These are phyloP conservation scores for Tarsius wallacei DNA, from an alignment of 2,797 vertebrate species.

Conservation along the genomic window DNA sequence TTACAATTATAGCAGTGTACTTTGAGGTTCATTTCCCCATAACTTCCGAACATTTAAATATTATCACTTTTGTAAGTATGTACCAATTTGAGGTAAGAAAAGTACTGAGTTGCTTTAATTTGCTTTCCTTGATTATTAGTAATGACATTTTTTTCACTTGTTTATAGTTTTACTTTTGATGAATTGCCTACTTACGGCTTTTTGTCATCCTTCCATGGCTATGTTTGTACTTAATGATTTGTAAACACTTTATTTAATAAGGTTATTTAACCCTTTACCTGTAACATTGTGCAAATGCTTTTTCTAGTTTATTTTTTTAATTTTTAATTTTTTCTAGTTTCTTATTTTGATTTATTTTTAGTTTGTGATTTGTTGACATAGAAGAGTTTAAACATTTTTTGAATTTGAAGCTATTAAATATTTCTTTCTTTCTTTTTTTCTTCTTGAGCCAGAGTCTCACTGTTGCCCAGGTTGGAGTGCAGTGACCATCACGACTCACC, in stretches of 20 bases:
- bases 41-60: slow-evolving; percentile 7
- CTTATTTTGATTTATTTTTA: slow-evolving; percentile 20
- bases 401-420: neutral
- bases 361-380: neutral
- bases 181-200: neutral
- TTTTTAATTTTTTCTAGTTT: neutral
- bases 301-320: neutral
- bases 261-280: slow-evolving; percentile 19
- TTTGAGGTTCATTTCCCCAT: neutral
- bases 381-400: neutral
- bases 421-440: neutral
- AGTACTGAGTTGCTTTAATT: neutral
- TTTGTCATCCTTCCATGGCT: neutral
- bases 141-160: neutral
- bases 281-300: neutral
- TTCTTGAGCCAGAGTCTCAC: too few species aligned
- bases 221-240: neutral
- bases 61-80: neutral
- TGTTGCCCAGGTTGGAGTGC: too few species aligned
- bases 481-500: too few species aligned
- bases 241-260: neutral
- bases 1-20: neutral
- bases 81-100: neutral
- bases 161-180: neutral
- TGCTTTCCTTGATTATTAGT: neutral